These are phyloP conservation scores for Asobara japonica DNA, from an alignment of 1,140 invertebrate genomes.

Conservation along the genomic window DNA sequence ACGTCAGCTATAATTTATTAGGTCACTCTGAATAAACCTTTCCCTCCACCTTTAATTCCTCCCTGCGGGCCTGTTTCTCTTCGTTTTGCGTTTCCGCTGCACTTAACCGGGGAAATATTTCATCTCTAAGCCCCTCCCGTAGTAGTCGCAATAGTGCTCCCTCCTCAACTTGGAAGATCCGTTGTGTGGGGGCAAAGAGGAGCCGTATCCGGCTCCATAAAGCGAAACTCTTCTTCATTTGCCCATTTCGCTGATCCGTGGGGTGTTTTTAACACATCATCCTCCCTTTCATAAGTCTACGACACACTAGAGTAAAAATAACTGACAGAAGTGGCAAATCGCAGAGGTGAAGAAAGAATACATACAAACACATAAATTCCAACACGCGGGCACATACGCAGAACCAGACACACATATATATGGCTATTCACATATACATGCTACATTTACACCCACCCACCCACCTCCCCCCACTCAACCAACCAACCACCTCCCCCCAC, in stretches of 20 bases:
- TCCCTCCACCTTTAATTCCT: neutral
- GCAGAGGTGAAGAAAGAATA: too few relatives aligned
- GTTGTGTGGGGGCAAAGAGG: neutral
- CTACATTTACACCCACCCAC: too few relatives aligned
- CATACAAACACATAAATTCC: too few relatives aligned
- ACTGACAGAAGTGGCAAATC: too few relatives aligned
- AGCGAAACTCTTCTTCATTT: neutral
- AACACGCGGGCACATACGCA: too few relatives aligned
- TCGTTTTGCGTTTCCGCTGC: neutral
- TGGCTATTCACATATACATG: too few relatives aligned
- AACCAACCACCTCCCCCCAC: too few relatives aligned
- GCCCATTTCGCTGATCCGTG: neutral
- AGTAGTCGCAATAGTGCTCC: neutral
- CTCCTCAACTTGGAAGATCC: neutral
- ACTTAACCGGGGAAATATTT: neutral
- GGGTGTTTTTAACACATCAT: too few relatives aligned
- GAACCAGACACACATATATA: too few relatives aligned
- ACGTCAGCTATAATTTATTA: neutral
- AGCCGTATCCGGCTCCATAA: neutral
- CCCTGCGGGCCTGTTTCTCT: neutral
- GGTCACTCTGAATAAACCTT: neutral
- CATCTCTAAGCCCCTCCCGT: neutral
- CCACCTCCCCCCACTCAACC: too few relatives aligned
- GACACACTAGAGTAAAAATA: too few relatives aligned
- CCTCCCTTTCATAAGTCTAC: too few relatives aligned